Base-by-base conservation (phyloP, 2,113 vertebrate species). In the Carassius carassius region DNA sequence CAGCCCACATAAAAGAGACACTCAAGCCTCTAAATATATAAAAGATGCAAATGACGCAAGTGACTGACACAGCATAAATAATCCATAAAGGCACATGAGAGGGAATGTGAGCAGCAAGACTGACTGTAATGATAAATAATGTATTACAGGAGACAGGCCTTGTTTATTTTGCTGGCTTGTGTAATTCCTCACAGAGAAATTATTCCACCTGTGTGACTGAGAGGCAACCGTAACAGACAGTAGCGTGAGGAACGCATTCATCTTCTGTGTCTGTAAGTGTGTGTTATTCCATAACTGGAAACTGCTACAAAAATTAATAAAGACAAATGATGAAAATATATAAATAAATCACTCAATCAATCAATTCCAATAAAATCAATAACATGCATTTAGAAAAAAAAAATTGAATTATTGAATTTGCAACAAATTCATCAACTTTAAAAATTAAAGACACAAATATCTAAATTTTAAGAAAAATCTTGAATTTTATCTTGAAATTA, bases 31-130 rank as follows among this genome's bases (percentile, higher is more conserved):
- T 84, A 89, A 78, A 79, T 86, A 89, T 84, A 88, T 88, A 87
- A 88, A 89, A 86, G 89, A 91, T 90, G 92, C 91, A 91, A 91
- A 91, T 88, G 86, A 91, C 75, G 84, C 79, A 78, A 85, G 87
- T 91, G 88, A 90, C 90, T 87, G 89, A 91, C 86, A 89, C 88
- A 75, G 88, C 88, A 93, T 94, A 91, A 94, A 94, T 94, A 94
- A 94, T 91, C 92, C 91, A 93, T 91, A 93, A 90, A 93, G 91
- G 90, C 87, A 93, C 90, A 92, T 92, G 89, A 91, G 78, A 91
- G 91, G 89, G 88, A 88, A 89, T 91, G 89, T 82, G 80, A 82
- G 86, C 83, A 87, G 89, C 86, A 85, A 85, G 85, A 89, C 84
- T 90, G 87, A 85, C 88, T 81, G 73, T 87, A 85, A 86, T 88